Evolutionary conservation across 2,888 invertebrate species (phyloP).

Genomic region (Melanostoma scalare): DNA sequence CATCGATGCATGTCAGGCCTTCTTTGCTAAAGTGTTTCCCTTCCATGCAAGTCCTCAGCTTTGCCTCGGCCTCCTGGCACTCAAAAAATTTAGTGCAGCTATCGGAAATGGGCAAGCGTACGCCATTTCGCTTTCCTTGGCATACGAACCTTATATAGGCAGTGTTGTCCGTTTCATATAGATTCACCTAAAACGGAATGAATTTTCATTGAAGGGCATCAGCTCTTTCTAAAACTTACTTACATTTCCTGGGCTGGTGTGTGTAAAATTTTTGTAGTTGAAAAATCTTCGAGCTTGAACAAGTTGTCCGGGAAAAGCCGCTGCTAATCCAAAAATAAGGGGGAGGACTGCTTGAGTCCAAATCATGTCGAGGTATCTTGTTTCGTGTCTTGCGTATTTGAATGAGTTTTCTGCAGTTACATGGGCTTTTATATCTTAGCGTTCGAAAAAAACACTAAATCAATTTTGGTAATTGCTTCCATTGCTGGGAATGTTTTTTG

Average conservation of each 20-base stretch:
- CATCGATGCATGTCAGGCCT: constrained; percentile 53
- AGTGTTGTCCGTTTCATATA: constrained; percentile 10
- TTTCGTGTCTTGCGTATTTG: constrained; percentile 21
- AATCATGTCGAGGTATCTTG: constrained; percentile 37
- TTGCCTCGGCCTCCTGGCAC: constrained; percentile 31
- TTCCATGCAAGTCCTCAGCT: constrained; percentile 28
- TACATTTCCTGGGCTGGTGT: constrained; percentile 37
- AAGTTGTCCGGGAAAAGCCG: constrained; percentile 17
- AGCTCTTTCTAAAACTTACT: constrained; percentile 6
- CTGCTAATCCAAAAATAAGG: constrained; percentile 48
- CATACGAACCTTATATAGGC: constrained; percentile 55
- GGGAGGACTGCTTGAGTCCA: constrained; percentile 39
- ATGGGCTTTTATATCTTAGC: constrained; percentile 50
- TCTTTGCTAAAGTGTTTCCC: constrained; percentile 46
- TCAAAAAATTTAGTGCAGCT: constrained; percentile 55
- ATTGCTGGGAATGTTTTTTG: background rate
- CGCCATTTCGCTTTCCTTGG: constrained; percentile 43
- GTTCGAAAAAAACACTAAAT: background rate
- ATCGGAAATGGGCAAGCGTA: constrained; percentile 56
- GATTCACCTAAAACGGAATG: constrained; percentile 19
- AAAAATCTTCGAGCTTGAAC: constrained; percentile 4
- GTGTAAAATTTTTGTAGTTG: background rate
- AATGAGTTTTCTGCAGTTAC: constrained; percentile 29
- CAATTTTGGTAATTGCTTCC: constrained; percentile 45
- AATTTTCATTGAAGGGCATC: background rate